Conservation (phyloP, 1,140 invertebrate species). For the Sinonovacula constricta region DNA sequence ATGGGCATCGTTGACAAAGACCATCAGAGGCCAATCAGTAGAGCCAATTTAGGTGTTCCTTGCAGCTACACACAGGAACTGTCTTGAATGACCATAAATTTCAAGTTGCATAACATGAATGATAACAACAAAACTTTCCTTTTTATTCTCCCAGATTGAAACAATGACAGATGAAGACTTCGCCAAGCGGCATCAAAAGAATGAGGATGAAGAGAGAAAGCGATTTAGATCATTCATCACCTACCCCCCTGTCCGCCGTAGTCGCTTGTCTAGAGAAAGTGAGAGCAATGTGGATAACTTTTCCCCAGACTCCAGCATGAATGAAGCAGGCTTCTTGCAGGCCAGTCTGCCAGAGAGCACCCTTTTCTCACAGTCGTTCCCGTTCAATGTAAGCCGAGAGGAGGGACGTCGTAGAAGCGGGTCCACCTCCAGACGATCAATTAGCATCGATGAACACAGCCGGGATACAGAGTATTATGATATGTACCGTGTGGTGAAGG, state of each 20-base stretch:
- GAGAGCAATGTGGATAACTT: conserved; percentile 49
- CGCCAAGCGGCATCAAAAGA: conserved; percentile 84
- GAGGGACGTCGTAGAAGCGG: conserved; percentile 42
- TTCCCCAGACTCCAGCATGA: conserved; percentile 6
- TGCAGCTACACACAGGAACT: too few species aligned
- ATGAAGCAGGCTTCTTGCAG: conserved; percentile 31
- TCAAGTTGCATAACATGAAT: background rate
- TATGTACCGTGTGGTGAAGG: conserved; percentile 48
- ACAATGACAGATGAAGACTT: conserved; percentile 88
- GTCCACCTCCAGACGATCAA: conserved; percentile 58
- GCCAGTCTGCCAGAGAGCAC: conserved; percentile 11
- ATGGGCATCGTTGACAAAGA: too few species aligned
- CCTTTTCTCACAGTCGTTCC: conserved; percentile 10
- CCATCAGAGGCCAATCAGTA: too few species aligned
- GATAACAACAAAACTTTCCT: background rate
- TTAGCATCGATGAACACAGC: conserved; percentile 20
- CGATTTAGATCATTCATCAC: conserved; percentile 86
- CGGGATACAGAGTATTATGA: conserved; percentile 9
- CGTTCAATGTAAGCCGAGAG: conserved; percentile 21
- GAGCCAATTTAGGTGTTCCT: too few species aligned
- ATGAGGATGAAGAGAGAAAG: conserved; percentile 88
- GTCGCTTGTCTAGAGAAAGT: conserved; percentile 69
- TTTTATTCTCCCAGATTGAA: conserved; percentile 82
- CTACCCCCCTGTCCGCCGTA: conserved; percentile 82
- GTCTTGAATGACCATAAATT: too few species aligned